Base-by-base conservation (phyloP, 2,888 invertebrate genomes). In the Nysson spinosus region DNA sequence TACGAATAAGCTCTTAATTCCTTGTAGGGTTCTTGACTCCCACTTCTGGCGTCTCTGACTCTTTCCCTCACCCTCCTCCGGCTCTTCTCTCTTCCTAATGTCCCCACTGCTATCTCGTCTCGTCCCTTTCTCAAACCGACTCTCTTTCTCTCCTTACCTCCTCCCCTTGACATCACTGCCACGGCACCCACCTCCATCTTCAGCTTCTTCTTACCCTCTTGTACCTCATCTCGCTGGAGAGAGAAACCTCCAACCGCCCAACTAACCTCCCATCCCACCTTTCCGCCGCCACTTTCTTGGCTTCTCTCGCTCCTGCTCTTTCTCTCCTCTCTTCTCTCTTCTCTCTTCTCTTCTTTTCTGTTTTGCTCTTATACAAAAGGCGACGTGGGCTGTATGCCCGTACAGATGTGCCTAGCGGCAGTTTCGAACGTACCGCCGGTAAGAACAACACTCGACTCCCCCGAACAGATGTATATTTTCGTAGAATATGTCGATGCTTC, bases 1-100 rank as follows among this genome's bases (percentile, higher is more conserved):
- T 83, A 83, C 83, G 81, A 83, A 85, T 85, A 83, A 84, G 82
- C 83, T 84, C 81, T 84, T 82, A 83, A 84, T 85, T 83, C 83
- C 79, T 82, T 77, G 77, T 80, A 82, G 83, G 82, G 80, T 81
- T 83, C 82, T 84, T 79, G 79, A 80, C 80, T 79, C 75, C 79
- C 75, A 71, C 74, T 75, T 77, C 71, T 70, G 57, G 52, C 69
- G 61, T 72, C 73, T 77, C 71, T 50, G 46, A 35, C 56, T 67
- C 67, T 73, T 43, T 52, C 56, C 65, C 71, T 65, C 58, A 42
- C 6, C 54, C 22, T 22, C 30, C 19, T 6, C 9, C 43, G 37
- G 14, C 47, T 39, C 50, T 54, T 20, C 37, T 51, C 60, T 65
- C 60, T 65, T 37, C 37, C 12, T 40, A 35, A 24, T 11, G 22